Percentiles rank a stretch among this genome's conserved stretches.
Evolutionary conservation across 2,888 invertebrate species (phyloP).

Genomic region (Rhagophthalmus giganteus): DNA sequence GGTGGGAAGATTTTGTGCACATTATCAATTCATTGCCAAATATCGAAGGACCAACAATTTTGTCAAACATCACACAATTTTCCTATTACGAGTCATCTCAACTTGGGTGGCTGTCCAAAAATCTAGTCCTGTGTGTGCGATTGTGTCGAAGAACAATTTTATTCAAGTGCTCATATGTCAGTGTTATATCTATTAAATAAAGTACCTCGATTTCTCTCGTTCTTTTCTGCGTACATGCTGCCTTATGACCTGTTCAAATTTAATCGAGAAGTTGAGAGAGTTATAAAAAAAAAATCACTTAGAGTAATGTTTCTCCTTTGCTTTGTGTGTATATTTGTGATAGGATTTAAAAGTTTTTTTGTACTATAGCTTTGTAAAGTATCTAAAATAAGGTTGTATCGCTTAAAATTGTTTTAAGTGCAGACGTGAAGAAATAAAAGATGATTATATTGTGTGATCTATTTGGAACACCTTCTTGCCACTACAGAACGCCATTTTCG

Average conservation of each 20-base stretch:
- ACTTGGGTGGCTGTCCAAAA: slow-evolving; percentile 50
- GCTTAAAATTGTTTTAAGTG: slow-evolving; percentile 50
- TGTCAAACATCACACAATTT: slow-evolving; percentile 4
- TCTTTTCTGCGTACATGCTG: slow-evolving; percentile 20
- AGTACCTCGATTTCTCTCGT: slow-evolving; percentile 13
- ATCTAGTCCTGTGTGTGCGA: slow-evolving; percentile 53
- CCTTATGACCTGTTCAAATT: slow-evolving; percentile 22
- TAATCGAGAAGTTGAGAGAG: slow-evolving; percentile 17
- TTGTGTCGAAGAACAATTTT: no score
- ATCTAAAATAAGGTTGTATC: slow-evolving; percentile 56
- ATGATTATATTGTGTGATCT: slow-evolving; percentile 48
- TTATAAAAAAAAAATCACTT: slow-evolving; percentile 20
- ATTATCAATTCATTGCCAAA: no score
- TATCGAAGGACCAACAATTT: slow-evolving; percentile 13
- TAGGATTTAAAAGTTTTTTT: slow-evolving; percentile 58
- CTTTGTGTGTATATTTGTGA: slow-evolving; percentile 57
- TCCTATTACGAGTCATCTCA: slow-evolving; percentile 28
- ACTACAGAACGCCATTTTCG: slow-evolving; percentile 61
- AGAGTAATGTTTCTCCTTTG: slow-evolving; percentile 41
- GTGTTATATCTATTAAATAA: slow-evolving; percentile 12
- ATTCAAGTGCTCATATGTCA: slow-evolving; percentile 13
- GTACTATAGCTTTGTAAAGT: slow-evolving; percentile 65
- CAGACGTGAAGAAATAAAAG: slow-evolving; percentile 42
- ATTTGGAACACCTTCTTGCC: slow-evolving; percentile 62
- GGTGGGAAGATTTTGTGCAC: no score